Base-by-base conservation (phyloP, 64 coral and sea anemone species). In the Pocillopora damicornis region DNA sequence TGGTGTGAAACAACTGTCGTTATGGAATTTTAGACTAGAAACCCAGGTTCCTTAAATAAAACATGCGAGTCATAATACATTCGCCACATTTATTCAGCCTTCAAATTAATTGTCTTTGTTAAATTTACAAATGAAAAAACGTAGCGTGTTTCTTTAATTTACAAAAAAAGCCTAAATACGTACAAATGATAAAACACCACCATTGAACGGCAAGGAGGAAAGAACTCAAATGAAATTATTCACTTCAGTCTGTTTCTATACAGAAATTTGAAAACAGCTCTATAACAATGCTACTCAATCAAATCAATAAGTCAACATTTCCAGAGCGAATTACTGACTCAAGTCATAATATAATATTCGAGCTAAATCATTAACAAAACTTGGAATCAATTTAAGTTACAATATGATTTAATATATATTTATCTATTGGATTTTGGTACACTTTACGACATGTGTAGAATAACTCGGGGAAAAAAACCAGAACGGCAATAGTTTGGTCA, bases 81-180 rank as follows among this genome's bases (percentile, higher is more conserved):
- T 81, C 35, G 64, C 64, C 63, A 73, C 61, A 51, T 42, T 85
- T 85, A 35, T 72, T 85, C 57, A 56, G 30, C 35, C 17, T 45
- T 69, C 65, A 22, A 37, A 72, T 85, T 37, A 72, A 25, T 85
- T 85, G 81, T 13, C 30, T 85, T 85, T 23, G 25, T 85, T 67
- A 72, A 85, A 85, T 85, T 85, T 85, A 85, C 81, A 72, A 85
- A 73, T 71, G 65, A 37, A 42, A 69, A 18, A 51, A 72, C 38
- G 34, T 82, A 38, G 37, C 30, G 66, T 77, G 22, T 67, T 18
- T 35, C 63, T 72, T 51, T 72, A 85, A 85, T 85, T 66, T 85
- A 73, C 81, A 85, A 85, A 85, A 60, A 85, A 85, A 71, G 81
- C 64, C 57, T 57, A 72, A 63, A 71, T 82, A 82, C 61, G 68